These are phyloP conservation scores for Aphaenogaster floridana DNA, from an alignment of 1,140 invertebrate genomes.

Conservation along the genomic window DNA sequence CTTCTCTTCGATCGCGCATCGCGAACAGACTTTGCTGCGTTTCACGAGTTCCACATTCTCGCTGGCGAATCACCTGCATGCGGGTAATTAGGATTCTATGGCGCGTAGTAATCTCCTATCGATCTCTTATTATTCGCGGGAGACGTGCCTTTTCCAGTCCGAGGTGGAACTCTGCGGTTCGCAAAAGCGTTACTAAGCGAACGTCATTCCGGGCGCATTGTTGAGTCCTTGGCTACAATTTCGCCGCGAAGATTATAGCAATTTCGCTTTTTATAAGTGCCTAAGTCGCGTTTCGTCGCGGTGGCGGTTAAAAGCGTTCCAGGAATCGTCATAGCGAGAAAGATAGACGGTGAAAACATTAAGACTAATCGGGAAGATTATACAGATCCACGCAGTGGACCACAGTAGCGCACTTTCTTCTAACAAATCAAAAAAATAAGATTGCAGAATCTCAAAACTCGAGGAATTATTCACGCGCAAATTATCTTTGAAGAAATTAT, in stretches of 20 bases:
- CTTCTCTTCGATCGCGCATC: conserved; percentile 51
- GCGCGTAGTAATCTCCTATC: conserved; percentile 6
- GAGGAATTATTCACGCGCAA: not conserved
- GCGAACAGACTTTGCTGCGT: conserved; percentile 32
- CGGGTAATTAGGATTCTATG: conserved; percentile 14
- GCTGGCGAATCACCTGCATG: conserved; percentile 37
- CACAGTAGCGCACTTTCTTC: not conserved
- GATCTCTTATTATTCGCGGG: conserved; percentile 19
- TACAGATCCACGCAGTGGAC: not conserved
- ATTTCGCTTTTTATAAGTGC: conserved; percentile 41
- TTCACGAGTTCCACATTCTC: conserved; percentile 12
- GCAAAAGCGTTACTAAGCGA: conserved; percentile 23
- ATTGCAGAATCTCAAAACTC: not conserved
- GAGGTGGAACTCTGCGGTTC: not conserved
- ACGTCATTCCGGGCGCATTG: conserved; percentile 12
- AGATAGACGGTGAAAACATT: conserved; percentile 8
- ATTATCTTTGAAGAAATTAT: not conserved
- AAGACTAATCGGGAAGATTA: not conserved
- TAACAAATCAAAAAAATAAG: not conserved
- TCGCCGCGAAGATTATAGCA: conserved; percentile 22
- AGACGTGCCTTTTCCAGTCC: not conserved
- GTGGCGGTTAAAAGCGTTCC: conserved; percentile 16
- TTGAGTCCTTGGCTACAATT: not conserved
- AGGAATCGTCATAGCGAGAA: conserved; percentile 22
- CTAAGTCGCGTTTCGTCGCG: conserved; percentile 28